These are phyloP conservation scores for Sebastes elongatus DNA, from an alignment of 2,797 vertebrate genomes.

Conservation along the genomic window DNA sequence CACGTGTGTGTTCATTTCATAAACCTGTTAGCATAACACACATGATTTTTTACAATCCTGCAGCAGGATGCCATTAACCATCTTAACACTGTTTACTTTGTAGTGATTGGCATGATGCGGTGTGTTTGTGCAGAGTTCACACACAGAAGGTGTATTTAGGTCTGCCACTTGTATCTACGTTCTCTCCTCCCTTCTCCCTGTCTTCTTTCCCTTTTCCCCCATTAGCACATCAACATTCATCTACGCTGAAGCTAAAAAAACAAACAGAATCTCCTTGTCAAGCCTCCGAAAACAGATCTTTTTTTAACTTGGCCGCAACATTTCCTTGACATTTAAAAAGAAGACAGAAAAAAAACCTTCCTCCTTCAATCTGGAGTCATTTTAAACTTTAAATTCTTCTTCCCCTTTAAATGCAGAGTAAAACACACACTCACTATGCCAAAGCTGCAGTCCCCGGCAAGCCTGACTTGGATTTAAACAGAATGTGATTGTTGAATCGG, in stretches of 20 bases:
- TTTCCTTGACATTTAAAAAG: conserved; percentile 9
- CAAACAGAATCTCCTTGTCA: not conserved
- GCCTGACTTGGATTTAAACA: conserved; percentile 72
- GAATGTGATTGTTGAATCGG: conserved; percentile 67
- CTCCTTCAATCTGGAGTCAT: not conserved
- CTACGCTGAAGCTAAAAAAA: not conserved
- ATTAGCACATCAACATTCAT: not conserved
- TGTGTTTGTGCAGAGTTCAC: conserved; percentile 9
- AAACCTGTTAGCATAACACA: conserved; percentile 51
- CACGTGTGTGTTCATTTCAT: conserved; percentile 15
- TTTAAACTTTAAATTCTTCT: conserved; percentile 19
- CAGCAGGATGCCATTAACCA: conserved; percentile 7
- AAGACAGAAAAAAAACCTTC: not conserved
- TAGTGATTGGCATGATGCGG: not conserved
- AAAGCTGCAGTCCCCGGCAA: conserved; percentile 41
- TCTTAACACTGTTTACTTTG: not conserved
- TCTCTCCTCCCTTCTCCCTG: not conserved
- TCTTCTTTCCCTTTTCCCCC: conserved; percentile 2
- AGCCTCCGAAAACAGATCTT: not conserved
- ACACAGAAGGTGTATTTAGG: conserved; percentile 21
- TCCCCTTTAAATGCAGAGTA: conserved; percentile 47
- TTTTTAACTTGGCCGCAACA: not conserved
- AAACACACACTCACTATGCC: conserved; percentile 33
- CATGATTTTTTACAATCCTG: conserved; percentile 11
- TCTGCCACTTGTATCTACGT: not conserved